Evolutionary conservation across 2,113 vertebrate genomes (phyloP).

Genomic region (Burhinus oedicnemus): DNA sequence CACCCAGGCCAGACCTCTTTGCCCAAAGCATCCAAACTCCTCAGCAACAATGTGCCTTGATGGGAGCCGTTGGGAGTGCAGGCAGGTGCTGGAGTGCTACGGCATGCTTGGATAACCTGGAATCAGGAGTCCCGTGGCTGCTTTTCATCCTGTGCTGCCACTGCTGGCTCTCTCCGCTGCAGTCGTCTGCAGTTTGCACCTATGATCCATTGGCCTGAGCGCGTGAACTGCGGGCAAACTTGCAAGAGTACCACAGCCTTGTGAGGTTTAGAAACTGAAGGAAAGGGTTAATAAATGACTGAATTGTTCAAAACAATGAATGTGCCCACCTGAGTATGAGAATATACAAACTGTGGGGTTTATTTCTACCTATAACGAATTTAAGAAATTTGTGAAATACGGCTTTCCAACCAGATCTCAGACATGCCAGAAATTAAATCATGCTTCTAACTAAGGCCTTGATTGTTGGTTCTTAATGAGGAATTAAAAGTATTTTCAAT

Average conservation of each 20-base stretch:
- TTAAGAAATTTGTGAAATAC: not conserved
- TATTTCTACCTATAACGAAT: not conserved
- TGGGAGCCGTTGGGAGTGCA: not conserved
- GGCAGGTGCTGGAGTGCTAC: rapidly evolving
- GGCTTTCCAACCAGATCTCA: not conserved
- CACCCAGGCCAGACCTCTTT: not conserved
- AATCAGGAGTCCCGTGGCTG: not conserved
- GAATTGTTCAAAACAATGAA: not conserved
- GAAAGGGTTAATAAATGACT: not conserved
- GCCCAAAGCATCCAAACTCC: not conserved
- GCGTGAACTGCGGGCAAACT: not conserved
- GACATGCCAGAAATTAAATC: not conserved
- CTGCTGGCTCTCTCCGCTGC: not conserved
- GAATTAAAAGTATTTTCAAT: not conserved
- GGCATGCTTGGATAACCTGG: not conserved
- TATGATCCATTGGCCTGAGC: not conserved
- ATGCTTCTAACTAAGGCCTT: not conserved
- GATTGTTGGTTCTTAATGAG: not conserved
- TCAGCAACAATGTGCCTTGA: not conserved
- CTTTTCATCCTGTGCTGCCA: not conserved
- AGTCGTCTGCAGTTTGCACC: not conserved
- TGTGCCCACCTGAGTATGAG: not conserved
- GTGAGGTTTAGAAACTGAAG: not conserved
- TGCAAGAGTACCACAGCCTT: not conserved
- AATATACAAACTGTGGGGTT: not conserved